Evolutionary conservation across 2,113 vertebrate species (phyloP), one percentile per base, ranked within the genome.

Genomic region (Protomyctophum bolini): DNA sequence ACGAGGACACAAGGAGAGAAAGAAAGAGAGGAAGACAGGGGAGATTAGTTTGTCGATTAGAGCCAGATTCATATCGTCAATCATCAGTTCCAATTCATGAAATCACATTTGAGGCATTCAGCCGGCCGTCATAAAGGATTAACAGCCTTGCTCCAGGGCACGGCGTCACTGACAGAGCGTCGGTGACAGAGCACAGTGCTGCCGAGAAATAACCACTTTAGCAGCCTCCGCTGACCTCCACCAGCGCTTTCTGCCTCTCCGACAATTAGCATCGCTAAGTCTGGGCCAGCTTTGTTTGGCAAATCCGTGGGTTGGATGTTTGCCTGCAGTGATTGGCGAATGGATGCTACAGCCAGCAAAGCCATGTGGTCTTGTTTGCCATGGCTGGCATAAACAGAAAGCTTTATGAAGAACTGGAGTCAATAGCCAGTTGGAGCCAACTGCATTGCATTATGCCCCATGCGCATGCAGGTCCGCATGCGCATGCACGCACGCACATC

Each of bases 311-410:
- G 73, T 6, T 84, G 87, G 87, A 85, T 33, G 76, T 68, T 58
- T 86, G 86, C 88, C 86, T 82, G 75, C 52, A 7, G 61, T 50
- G 68, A 74, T 81, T 89, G 87, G 85, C 83, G 84, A 58, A 58
- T 58, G 74, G 66, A 7, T 6, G 8, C 72, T 21, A 54, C 76
- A 68, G 75, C 71, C 48, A 72, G 52, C 14, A 63, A 64, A 74
- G 63, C 74, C 82, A 79, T 83, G 88, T 76, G 78, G 65, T 68
- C 75, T 29, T 77, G 77, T 87, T 82, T 85, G 73, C 79, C 68
- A 55, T 51, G 29, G 81, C 68, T 87, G 82, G 79, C 87, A 77
- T 29, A 45, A 62, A 76, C 71, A 73, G 74, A 70, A 51, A 68
- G 66, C 73, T 11, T n/a, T 74, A 76, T 59, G 78, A 82, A 67